Evolutionary conservation across 2,113 vertebrate species (phyloP).

Genomic region (Strigops habroptila): DNA sequence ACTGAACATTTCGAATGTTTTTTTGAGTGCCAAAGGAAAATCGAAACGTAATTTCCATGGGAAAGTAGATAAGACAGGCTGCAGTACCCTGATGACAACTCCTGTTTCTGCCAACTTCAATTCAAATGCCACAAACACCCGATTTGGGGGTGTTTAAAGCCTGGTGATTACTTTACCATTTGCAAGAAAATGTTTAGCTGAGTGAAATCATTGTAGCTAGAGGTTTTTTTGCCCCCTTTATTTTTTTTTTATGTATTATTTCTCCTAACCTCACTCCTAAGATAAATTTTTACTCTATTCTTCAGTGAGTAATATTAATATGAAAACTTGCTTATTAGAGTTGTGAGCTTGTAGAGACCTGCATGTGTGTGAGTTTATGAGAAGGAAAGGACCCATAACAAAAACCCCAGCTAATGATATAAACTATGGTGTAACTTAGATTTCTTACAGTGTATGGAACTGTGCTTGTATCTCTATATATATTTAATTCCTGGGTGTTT

Average conservation of each 20-base stretch:
- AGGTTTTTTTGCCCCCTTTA: neutral
- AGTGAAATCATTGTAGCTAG: neutral
- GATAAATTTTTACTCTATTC: neutral
- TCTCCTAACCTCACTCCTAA: neutral
- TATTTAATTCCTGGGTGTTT: neutral
- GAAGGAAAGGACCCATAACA: neutral
- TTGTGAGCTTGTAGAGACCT: conserved; percentile 9
- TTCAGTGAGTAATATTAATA: neutral
- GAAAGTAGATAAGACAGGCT: conserved; percentile 69
- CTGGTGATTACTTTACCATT: conserved; percentile 44
- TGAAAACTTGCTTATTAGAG: conserved; percentile 1
- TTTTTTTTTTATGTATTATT: neutral
- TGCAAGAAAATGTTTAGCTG: conserved; percentile 24
- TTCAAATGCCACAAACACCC: conserved; percentile 57
- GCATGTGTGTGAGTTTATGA: neutral
- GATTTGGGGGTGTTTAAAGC: conserved; percentile 31
- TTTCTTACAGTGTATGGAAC: neutral
- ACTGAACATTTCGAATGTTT: conserved; percentile 68
- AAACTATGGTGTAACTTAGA: neutral
- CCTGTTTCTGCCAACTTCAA: conserved; percentile 57
- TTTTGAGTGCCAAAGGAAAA: conserved; percentile 76
- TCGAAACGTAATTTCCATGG: conserved; percentile 75
- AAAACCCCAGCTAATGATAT: neutral
- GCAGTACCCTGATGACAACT: conserved; percentile 57
- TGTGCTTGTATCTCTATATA: neutral